Percentiles rank a stretch among this genome's conserved stretches.
Evolutionary conservation across 2,888 invertebrate genomes (phyloP).

Genomic region (Busseola fusca): DNA sequence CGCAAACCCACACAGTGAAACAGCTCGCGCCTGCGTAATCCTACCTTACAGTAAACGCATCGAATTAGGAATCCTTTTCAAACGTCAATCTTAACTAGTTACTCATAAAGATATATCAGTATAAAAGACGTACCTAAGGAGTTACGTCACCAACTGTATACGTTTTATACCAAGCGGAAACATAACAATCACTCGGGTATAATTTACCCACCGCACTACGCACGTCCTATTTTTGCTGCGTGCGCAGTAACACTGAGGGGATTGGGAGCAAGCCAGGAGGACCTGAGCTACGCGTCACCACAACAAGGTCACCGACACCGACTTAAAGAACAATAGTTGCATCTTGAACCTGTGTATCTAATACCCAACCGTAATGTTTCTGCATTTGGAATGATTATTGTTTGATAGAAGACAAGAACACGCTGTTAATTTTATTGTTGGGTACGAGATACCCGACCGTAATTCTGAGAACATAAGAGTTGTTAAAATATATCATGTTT

Average conservation of each 20-base stretch:
- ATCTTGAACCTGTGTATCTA: constrained; percentile 5
- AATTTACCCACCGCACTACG: constrained; percentile 34
- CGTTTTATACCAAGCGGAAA: neutral
- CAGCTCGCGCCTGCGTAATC: neutral
- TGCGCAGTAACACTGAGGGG: constrained; percentile 40
- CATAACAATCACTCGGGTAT: constrained; percentile 7
- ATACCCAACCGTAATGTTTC: constrained; percentile 2
- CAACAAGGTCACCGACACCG: constrained; percentile 13
- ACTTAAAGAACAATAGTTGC: neutral
- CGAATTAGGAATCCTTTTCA: neutral
- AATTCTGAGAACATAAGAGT: neutral
- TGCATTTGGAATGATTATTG: neutral
- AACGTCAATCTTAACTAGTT: neutral
- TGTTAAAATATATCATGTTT: neutral
- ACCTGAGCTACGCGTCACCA: constrained; percentile 1
- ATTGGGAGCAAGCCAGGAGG: constrained; percentile 8
- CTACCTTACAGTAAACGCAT: neutral
- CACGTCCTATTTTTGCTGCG: constrained; percentile 39
- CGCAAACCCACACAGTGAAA: neutral
- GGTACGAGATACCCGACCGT: constrained; percentile 11
- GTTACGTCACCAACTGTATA: neutral
- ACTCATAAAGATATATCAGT: too few relatives aligned
- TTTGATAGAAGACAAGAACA: neutral
- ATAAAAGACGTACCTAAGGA: neutral
- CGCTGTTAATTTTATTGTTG: constrained; percentile 6